A percentile compares a stretch with the other conserved stretches of the same genome.
phyloP scores from a whole-genome alignment of 2,888 invertebrate species.

The Metopia argyrocephala region DNA sequence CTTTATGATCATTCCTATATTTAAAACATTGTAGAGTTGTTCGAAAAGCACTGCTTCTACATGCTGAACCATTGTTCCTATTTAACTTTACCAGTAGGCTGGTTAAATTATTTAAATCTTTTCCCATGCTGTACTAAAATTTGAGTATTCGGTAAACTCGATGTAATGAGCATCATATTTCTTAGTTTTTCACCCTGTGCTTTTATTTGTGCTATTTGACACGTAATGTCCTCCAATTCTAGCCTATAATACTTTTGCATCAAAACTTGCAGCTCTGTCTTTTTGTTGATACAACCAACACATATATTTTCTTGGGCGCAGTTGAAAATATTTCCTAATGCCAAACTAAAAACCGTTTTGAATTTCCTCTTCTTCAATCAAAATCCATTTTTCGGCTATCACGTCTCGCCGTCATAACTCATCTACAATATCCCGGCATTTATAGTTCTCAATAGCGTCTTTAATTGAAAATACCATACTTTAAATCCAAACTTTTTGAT shows the following conservation, averaged over 20 bases:
- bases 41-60: constrained; percentile 9
- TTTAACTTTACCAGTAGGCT: too few relatives aligned
- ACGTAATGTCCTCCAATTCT: too few relatives aligned
- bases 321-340: neutral
- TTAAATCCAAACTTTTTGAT: constrained; percentile 24
- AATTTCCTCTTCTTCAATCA: constrained; percentile 5
- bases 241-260: too few relatives aligned
- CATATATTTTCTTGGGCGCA: neutral
- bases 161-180: too few relatives aligned
- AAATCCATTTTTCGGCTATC: neutral
- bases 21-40: too few relatives aligned
- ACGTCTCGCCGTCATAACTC: neutral
- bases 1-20: constrained; percentile 23
- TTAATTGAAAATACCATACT: constrained; percentile 23
- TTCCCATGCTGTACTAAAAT: too few relatives aligned
- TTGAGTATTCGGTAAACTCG: too few relatives aligned
- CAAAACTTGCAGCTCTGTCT: neutral
- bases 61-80: too few relatives aligned
- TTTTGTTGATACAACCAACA: constrained; percentile 4
- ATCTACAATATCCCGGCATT: constrained; percentile 27
- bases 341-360: constrained; percentile 12
- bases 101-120: too few relatives aligned
- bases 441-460: constrained; percentile 25
- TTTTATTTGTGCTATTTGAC: too few relatives aligned
- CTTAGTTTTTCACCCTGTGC: too few relatives aligned